phyloP scores from a whole-genome alignment of 2,113 vertebrate genomes.

The Tamias sibiricus region DNA sequence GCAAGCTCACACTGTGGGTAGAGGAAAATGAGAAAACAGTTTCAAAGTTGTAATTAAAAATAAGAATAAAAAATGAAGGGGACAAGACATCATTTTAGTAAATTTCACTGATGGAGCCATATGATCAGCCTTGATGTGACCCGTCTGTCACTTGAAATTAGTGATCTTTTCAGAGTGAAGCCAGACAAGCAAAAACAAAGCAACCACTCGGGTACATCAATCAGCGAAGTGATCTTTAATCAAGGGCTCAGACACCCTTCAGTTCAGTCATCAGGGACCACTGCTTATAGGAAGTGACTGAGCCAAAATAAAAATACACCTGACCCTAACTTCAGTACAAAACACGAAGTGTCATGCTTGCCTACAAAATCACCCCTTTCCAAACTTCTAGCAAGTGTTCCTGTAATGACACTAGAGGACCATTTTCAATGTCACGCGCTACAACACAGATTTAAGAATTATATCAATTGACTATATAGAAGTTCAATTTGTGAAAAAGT shows the following conservation, averaged over 20 bases:
- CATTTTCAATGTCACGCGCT: background rate
- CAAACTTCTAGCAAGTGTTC: background rate
- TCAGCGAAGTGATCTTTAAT: slow-evolving; percentile 74
- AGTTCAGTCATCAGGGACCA: slow-evolving; percentile 74
- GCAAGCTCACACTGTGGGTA: background rate
- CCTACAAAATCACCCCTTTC: slow-evolving; percentile 60
- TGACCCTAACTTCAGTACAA: slow-evolving; percentile 46
- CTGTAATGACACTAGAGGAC: background rate
- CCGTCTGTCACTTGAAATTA: background rate
- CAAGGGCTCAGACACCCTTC: slow-evolving; percentile 80
- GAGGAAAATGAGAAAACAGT: background rate
- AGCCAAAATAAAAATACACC: slow-evolving; percentile 71
- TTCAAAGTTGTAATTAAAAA: background rate
- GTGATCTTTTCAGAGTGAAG: background rate
- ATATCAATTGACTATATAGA: background rate
- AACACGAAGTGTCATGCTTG: background rate
- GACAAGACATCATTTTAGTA: background rate
- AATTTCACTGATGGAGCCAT: slow-evolving; percentile 45
- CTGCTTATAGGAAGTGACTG: slow-evolving; percentile 79
- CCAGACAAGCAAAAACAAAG: background rate
- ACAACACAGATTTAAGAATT: background rate
- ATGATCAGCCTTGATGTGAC: background rate
- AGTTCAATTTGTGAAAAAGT: background rate
- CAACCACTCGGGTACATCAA: slow-evolving; percentile 69
- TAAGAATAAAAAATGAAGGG: background rate